These are phyloP conservation scores for Colletes gigas DNA, from an alignment of 1,140 invertebrate genomes.

Conservation along the genomic window DNA sequence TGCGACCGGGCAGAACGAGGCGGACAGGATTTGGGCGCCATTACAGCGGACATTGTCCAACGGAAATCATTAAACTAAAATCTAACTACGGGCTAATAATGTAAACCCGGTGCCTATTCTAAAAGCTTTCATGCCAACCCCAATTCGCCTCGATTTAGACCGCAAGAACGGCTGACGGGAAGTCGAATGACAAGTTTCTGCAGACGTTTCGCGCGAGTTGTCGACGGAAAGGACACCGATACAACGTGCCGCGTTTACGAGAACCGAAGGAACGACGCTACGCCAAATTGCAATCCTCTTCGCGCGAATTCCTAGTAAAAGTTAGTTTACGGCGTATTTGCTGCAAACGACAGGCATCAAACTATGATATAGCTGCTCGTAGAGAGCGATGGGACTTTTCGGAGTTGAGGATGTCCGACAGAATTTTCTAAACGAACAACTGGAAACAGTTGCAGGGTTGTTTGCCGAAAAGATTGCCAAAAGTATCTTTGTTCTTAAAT, in stretches of 20 bases:
- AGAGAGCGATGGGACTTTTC: too few species aligned
- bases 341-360: neutral
- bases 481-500: too few species aligned
- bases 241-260: conserved; percentile 17
- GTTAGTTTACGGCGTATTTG: neutral
- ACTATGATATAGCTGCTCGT: too few species aligned
- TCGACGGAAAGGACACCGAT: conserved; percentile 21
- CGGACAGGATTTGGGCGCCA: conserved; percentile 67
- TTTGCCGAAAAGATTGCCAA: too few species aligned
- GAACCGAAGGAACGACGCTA: conserved; percentile 1
- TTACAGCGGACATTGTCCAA: conserved; percentile 71
- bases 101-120: conserved; percentile 63
- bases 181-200: conserved; percentile 51
- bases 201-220: conserved; percentile 39
- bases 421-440: too few species aligned
- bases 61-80: conserved; percentile 79
- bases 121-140: conserved; percentile 69
- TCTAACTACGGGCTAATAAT: conserved; percentile 72
- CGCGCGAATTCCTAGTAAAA: neutral
- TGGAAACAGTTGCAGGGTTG: too few species aligned
- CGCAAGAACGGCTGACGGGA: conserved; percentile 38
- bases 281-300: conserved; percentile 3
- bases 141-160: conserved; percentile 61
- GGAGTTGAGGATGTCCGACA: too few species aligned
- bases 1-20: conserved; percentile 61